Evolutionary conservation across 2,113 vertebrate genomes (phyloP), one percentile per base, ranked within the genome.

Genomic region (Empidonax alnorum): DNA sequence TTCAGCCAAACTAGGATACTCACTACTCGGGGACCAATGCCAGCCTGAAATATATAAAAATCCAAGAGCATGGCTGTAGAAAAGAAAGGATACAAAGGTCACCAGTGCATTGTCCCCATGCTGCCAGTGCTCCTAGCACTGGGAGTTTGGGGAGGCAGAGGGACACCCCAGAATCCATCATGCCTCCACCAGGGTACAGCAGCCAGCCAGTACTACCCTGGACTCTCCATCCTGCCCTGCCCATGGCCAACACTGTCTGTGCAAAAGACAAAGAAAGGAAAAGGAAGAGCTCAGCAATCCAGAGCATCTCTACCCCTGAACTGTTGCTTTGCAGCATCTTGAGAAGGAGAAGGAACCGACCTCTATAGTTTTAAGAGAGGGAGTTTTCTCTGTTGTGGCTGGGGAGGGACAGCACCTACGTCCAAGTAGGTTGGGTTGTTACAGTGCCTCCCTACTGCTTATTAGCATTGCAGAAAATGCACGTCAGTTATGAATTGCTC

Each of bases 101-200:
- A 39, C 9, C 6, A 35, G 27, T 15, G 13, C 11, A 2, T 30
- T 73, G 31, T 53, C 31, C 10, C n/a, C 12, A 14, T 1, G 3
- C 41, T 84, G n/a, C 21, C 49, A 39, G 39, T 63, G n/a, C 14
- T 58, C 41, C n/a, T 61, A 49, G 35, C 16, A 23, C 33, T 6
- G 33, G 31, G 17, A 69, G 12, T 27, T 4, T 0, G 0, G 16
- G 21, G n/a, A 85, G 55, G 21, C 15, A 79, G 56, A 23, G 7
- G 22, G 8, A 15, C 35, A n/a, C 18, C 55, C 31, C 41, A 85
- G 8, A 52, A 83, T 24, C 33, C 3, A 0, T 65, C 58, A 42
- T 18, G 18, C 13, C 59, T 49, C 41, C 37, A 65, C 27, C 41
- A 84, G 53, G 4, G 12, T 73, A 19, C 10, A 49, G 75, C 35